A percentile compares a stretch with the other conserved stretches of the same genome.
These are phyloP conservation scores for Celastrina argiolus DNA, from an alignment of 2,888 invertebrate genomes.

Conservation along the genomic window DNA sequence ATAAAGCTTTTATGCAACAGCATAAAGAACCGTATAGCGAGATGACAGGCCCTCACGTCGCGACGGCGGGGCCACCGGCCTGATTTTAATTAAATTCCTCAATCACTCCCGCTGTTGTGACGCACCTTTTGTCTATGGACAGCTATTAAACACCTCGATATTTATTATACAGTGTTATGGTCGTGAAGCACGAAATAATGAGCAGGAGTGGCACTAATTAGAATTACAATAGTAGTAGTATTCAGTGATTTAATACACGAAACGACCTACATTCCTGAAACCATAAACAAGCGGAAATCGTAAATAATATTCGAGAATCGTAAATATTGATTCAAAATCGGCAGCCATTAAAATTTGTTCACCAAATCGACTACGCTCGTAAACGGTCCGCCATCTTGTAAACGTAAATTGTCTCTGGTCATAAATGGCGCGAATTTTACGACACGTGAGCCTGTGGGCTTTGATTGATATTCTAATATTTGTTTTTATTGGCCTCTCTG, in stretches of 20 bases:
- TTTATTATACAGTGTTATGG: constrained; percentile 28
- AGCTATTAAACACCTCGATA: constrained; percentile 30
- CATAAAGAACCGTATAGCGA: not conserved
- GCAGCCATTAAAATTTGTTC: constrained; percentile 15
- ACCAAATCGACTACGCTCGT: constrained; percentile 20
- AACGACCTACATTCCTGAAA: not conserved
- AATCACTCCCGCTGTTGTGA: constrained; percentile 41
- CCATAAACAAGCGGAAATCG: not conserved
- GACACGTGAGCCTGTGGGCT: constrained; percentile 32
- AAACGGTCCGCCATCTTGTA: constrained; percentile 23
- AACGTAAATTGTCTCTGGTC: constrained; percentile 48
- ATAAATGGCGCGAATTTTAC: constrained; percentile 49
- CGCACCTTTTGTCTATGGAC: constrained; percentile 38
- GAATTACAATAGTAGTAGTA: no score
- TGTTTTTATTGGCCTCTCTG: not conserved
- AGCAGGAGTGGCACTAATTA: no score
- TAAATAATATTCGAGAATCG: not conserved
- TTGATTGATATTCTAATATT: constrained; percentile 37
- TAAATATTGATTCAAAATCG: constrained; percentile 13
- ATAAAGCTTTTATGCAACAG: constrained; percentile 1
- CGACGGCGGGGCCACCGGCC: constrained; percentile 24
- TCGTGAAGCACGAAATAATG: not conserved
- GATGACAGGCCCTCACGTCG: not conserved
- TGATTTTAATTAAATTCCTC: constrained; percentile 48
- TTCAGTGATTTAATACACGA: no score